A percentile compares a stretch with the other conserved stretches of the same genome.
These are phyloP conservation scores for Oreonectes daqikongensis DNA, from an alignment of 2,797 vertebrate genomes.

Conservation along the genomic window DNA sequence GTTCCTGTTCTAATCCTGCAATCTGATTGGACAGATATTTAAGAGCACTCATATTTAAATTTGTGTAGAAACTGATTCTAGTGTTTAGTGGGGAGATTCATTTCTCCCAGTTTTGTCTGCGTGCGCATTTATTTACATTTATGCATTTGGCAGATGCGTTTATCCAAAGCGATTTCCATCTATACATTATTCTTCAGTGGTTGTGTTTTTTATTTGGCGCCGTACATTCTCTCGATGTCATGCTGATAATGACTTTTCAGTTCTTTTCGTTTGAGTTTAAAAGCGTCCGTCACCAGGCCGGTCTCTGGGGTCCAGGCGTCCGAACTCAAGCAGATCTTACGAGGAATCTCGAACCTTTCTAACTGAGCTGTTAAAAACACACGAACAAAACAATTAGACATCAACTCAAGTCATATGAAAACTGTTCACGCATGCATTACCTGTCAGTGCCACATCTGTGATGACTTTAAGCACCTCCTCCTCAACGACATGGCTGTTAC, in stretches of 20 bases:
- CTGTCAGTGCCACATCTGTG: slow-evolving; percentile 82
- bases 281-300: slow-evolving; percentile 93
- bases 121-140: background rate
- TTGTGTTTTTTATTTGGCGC: slow-evolving; percentile 74
- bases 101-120: background rate
- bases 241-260: slow-evolving; percentile 86
- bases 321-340: slow-evolving; percentile 88
- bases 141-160: too few species aligned
- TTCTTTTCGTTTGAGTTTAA: slow-evolving; percentile 94
- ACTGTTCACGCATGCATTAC: slow-evolving; percentile 63
- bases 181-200: too few species aligned
- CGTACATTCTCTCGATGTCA: slow-evolving; percentile 93
- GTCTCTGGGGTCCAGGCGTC: slow-evolving; percentile 95
- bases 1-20: background rate
- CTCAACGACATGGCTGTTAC: slow-evolving; percentile 84
- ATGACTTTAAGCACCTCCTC: slow-evolving; percentile 88
- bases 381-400: background rate
- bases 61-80: too few species aligned
- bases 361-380: slow-evolving; percentile 79
- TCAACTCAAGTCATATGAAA: too few species aligned
- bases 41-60: too few species aligned
- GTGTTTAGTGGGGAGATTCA: background rate
- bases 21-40: background rate
- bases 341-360: slow-evolving; percentile 92
- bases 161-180: too few species aligned